Evolutionary conservation across 2,888 invertebrate species (phyloP), one percentile per base, ranked within the genome.

Genomic region (Mimachlamys varia): DNA sequence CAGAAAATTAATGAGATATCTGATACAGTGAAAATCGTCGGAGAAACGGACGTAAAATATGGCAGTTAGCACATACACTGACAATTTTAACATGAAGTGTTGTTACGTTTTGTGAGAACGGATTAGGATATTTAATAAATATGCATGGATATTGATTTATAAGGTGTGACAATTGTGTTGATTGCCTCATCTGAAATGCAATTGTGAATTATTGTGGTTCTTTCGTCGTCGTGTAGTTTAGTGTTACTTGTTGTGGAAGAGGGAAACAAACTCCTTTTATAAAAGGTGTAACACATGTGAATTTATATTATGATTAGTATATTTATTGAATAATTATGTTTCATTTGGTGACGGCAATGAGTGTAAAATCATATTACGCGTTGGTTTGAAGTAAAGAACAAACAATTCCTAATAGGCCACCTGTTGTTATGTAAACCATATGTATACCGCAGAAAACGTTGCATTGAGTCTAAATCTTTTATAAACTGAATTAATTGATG

Each of bases 61-160:
- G 76, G 76, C 76, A 76, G 27, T 76, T 76, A 76, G 58, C 27
- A 33, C 76, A 76, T 27, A 76, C 76, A 27, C 76, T 76, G 76
- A 76, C 76, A 33, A 27, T 7, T 76, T 76, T 2, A 76, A 33
- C 76, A 27, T 33, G 76, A 76, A 27, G 27, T 76, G 76, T 10
- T 76, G 76, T 33, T 33, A 76, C 76, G 27, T 76, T 33, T 15
- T 33, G 76, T 76, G 76, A 27, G 27, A 33, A 76, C 27, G 33
- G 76, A 76, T 76, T 76, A 76, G 33, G 76, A 76, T 76, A 33
- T 76, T 76, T 76, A 15, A 76, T 76, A 76, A 76, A 76, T 76
- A 76, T 76, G 76, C 76, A 76, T 76, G 27, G 15, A 76, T 76
- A 76, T 76, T 76, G 76, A 76, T 76, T 76, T 4, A 76, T 76